These are phyloP conservation scores for Petrocephalus sullivani DNA, from an alignment of 2,797 vertebrate species.

Conservation along the genomic window DNA sequence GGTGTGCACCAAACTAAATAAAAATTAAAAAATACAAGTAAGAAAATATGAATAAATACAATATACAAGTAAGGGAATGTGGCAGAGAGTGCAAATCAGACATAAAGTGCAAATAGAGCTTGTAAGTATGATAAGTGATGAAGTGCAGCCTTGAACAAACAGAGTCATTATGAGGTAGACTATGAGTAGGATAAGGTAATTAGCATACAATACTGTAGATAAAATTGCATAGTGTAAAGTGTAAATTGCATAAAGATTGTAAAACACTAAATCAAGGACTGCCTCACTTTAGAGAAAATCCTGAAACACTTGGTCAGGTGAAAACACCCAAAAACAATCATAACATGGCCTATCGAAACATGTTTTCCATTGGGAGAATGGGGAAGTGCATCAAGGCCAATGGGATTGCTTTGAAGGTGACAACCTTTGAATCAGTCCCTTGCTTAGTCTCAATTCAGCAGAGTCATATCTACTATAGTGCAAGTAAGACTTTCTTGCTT, in stretches of 20 bases:
- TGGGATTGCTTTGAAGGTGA: background rate
- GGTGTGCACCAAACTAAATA: no score
- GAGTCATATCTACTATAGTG: background rate
- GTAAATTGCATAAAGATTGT: background rate
- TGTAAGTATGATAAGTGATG: no score
- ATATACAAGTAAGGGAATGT: no score
- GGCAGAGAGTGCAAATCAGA: no score
- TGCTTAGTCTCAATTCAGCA: background rate
- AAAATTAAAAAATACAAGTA: no score
- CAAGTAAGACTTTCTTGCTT: background rate
- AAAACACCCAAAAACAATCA: background rate
- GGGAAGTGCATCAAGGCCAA: background rate
- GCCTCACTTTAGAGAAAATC: background rate
- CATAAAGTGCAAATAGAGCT: no score
- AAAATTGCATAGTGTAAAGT: background rate
- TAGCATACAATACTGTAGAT: background rate
- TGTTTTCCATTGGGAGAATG: background rate
- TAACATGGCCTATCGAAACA: background rate
- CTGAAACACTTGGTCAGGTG: background rate
- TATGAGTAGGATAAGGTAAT: no score
- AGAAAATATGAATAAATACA: no score
- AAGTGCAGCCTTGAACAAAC: no score
- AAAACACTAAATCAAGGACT: background rate
- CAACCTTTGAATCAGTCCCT: background rate
- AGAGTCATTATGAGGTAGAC: no score